Conservation (phyloP, 2,797 vertebrate genomes). For the Tapirus indicus region DNA sequence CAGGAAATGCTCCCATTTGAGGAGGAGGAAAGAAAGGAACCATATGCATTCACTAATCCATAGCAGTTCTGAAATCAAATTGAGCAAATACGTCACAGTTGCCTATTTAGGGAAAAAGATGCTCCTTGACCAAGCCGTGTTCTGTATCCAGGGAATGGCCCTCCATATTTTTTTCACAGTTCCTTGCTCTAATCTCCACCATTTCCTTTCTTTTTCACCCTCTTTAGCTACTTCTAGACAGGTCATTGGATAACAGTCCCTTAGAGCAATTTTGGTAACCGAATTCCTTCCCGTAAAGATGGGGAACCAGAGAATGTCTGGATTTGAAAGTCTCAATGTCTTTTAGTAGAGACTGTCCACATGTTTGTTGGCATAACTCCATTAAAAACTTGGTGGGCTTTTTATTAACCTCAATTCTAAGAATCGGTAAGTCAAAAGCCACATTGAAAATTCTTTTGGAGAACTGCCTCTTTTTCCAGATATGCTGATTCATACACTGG, state of each 20-base stretch:
- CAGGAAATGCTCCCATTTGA: neutral
- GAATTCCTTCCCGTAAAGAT: neutral
- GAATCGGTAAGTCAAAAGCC: neutral
- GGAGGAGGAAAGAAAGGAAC: neutral
- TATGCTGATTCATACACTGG: neutral
- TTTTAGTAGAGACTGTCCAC: neutral
- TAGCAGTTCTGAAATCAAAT: neutral
- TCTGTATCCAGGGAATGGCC: neutral
- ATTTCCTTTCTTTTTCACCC: neutral
- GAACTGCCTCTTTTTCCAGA: neutral
- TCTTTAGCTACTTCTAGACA: neutral
- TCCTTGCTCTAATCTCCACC: neutral
- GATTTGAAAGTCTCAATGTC: neutral
- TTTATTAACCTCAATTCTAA: neutral
- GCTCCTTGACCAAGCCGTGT: rapidly evolving
- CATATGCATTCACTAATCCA: neutral
- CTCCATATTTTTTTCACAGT: too few species aligned
- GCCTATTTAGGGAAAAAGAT: neutral
- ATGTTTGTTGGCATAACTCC: neutral
- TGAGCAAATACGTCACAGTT: neutral
- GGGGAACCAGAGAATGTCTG: neutral
- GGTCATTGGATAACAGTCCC: neutral
- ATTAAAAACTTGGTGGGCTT: neutral
- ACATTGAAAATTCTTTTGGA: neutral
- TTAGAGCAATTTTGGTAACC: neutral